Conservation (phyloP, 2,113 vertebrate species). For the Pachycephala philippinensis region DNA sequence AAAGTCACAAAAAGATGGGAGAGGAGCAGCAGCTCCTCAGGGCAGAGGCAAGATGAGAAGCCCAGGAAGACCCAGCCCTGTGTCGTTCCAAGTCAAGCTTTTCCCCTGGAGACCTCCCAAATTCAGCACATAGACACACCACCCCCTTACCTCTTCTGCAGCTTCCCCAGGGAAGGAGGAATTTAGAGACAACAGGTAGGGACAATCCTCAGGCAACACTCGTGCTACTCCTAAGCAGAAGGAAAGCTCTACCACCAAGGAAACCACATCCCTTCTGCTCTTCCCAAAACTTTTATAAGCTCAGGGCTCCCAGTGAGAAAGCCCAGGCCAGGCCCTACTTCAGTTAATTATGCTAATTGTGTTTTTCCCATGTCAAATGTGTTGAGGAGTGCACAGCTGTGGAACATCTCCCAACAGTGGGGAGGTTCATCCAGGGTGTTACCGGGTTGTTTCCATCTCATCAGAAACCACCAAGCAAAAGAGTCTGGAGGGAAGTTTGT, state of each 20-base stretch:
- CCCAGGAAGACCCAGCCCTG: not conserved
- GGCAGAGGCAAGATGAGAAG: not conserved
- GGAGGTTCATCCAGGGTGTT: not conserved
- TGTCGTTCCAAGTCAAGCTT: not conserved
- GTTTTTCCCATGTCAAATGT: not conserved
- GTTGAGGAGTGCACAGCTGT: not conserved
- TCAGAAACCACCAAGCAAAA: not conserved
- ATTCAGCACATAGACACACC: accelerated
- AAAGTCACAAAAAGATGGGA: not conserved
- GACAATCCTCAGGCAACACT: not conserved
- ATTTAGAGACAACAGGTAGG: accelerated
- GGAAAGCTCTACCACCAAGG: accelerated
- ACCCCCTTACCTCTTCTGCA: not conserved
- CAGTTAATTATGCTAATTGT: constrained; percentile 37
- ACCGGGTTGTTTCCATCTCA: not conserved
- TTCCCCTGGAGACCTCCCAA: not conserved
- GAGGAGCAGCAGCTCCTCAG: not conserved
- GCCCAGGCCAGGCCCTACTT: not conserved
- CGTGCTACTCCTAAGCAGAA: accelerated
- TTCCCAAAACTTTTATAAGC: not conserved
- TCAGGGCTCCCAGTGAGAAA: not conserved
- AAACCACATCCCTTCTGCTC: not conserved
- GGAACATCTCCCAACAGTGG: not conserved
- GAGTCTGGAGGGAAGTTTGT: not conserved
- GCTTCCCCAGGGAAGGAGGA: not conserved